Percentiles rank a stretch among this genome's conserved stretches.
Evolutionary conservation across 1,140 invertebrate genomes (phyloP).

Genomic region (Macrocentrus cingulum): DNA sequence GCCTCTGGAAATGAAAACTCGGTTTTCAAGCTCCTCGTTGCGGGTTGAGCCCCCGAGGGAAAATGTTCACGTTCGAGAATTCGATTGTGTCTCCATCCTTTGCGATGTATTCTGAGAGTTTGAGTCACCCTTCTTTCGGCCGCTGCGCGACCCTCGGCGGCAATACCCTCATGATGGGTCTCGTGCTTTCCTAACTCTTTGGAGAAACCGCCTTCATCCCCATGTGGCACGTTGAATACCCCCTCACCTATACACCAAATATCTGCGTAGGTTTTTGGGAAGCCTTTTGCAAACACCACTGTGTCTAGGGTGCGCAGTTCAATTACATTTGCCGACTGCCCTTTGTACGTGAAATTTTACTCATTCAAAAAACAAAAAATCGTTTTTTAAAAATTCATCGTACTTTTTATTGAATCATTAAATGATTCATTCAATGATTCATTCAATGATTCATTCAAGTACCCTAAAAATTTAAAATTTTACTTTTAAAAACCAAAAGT

Average conservation of each 20-base stretch:
- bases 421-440: too few species aligned
- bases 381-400: too few species aligned
- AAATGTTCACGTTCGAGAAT: not conserved
- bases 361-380: too few species aligned
- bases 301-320: not conserved
- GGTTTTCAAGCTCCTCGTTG: not conserved
- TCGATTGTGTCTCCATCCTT: too few species aligned
- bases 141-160: not conserved
- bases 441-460: too few species aligned
- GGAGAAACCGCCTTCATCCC: not conserved
- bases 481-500: too few species aligned
- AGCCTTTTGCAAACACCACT: not conserved
- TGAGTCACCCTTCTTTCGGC: constrained; percentile 1
- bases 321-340: not conserved
- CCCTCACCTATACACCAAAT: too few species aligned
- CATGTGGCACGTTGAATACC: not conserved
- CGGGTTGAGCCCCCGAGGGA: not conserved
- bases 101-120: constrained; percentile 3
- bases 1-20: constrained; percentile 12
- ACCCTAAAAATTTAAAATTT: too few species aligned
- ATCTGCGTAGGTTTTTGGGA: not conserved
- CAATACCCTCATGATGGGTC: constrained; percentile 5
- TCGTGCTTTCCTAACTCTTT: not conserved
- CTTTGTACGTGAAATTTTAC: not conserved
- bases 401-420: too few species aligned